A percentile compares a stretch with the other conserved stretches of the same genome.
These are phyloP conservation scores for Crepidodera aurea DNA, from an alignment of 2,888 invertebrate genomes.

Conservation along the genomic window DNA sequence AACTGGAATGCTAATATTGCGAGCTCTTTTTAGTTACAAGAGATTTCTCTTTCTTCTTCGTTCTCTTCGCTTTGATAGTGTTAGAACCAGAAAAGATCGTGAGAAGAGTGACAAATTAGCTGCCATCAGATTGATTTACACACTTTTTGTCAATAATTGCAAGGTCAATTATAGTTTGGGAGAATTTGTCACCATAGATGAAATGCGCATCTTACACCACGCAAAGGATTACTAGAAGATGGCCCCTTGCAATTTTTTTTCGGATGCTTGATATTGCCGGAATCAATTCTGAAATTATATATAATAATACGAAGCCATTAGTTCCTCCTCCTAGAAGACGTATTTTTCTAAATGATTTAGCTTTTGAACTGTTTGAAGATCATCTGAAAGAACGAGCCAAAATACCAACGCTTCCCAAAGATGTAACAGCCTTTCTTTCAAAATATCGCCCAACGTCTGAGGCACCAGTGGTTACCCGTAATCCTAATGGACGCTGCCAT, in stretches of 20 bases:
- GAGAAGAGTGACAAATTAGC: slow-evolving; percentile 11
- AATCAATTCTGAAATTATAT: slow-evolving; percentile 21
- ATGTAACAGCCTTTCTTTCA: slow-evolving; percentile 10
- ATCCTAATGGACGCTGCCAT: neutral
- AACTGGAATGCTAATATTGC: slow-evolving; percentile 6
- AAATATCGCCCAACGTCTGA: neutral
- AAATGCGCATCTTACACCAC: neutral
- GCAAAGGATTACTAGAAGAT: neutral
- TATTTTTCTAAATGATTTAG: slow-evolving; percentile 7
- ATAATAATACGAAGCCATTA: slow-evolving; percentile 12
- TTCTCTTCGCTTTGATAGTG: slow-evolving; percentile 8
- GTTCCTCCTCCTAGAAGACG: slow-evolving; percentile 7
- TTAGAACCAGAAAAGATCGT: slow-evolving; percentile 6
- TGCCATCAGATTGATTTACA: slow-evolving; percentile 14
- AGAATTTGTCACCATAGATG: slow-evolving; percentile 38
- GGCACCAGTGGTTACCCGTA: neutral
- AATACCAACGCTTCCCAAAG: slow-evolving; percentile 18
- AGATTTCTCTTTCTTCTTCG: slow-evolving; percentile 17
- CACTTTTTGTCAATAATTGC: slow-evolving; percentile 15
- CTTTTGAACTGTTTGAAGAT: slow-evolving; percentile 8
- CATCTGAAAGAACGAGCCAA: slow-evolving; percentile 15
- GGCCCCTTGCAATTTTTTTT: slow-evolving; percentile 11
- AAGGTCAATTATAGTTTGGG: slow-evolving; percentile 18
- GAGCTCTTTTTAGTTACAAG: slow-evolving; percentile 7
- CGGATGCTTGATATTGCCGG: slow-evolving; percentile 20